A percentile compares a stretch with the other conserved stretches of the same genome.
Evolutionary conservation across 1,140 invertebrate species (phyloP).

Genomic region (Samia ricini): DNA sequence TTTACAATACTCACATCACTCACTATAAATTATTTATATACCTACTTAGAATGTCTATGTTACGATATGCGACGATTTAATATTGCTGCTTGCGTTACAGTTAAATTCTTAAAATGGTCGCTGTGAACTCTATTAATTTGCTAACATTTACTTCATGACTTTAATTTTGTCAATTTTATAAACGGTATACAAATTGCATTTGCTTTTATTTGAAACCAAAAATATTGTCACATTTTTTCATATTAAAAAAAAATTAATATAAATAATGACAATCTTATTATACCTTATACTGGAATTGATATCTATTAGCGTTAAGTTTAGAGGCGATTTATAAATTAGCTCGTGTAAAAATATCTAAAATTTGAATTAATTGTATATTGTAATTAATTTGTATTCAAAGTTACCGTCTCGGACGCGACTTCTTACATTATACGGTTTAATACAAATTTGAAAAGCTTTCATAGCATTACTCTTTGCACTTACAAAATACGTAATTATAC

Average conservation of each 20-base stretch:
- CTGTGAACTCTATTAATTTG: constrained; percentile 14
- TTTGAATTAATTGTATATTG: too few species aligned
- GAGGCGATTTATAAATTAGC: neutral
- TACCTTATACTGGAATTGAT: neutral
- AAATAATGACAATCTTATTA: neutral
- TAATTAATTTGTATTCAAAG: neutral
- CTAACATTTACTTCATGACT: neutral
- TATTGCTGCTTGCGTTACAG: constrained; percentile 51
- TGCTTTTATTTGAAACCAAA: constrained; percentile 6
- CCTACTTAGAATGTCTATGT: constrained; percentile 42
- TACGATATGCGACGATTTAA: constrained; percentile 55
- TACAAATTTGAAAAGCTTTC: neutral
- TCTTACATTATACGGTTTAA: neutral
- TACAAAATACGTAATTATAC: too few species aligned
- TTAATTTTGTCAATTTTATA: neutral
- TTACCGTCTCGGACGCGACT: neutral
- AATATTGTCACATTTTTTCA: constrained; percentile 21
- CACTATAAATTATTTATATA: constrained; percentile 29
- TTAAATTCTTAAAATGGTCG: constrained; percentile 20
- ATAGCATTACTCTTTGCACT: too few species aligned
- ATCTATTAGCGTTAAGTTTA: neutral
- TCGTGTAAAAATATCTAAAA: neutral
- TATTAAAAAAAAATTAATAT: constrained; percentile 8
- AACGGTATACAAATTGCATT: constrained; percentile 15
- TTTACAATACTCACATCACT: constrained; percentile 28